Evolutionary conservation across 2,113 vertebrate species (phyloP), one percentile per base, ranked within the genome.

Genomic region (Tinamus guttatus): DNA sequence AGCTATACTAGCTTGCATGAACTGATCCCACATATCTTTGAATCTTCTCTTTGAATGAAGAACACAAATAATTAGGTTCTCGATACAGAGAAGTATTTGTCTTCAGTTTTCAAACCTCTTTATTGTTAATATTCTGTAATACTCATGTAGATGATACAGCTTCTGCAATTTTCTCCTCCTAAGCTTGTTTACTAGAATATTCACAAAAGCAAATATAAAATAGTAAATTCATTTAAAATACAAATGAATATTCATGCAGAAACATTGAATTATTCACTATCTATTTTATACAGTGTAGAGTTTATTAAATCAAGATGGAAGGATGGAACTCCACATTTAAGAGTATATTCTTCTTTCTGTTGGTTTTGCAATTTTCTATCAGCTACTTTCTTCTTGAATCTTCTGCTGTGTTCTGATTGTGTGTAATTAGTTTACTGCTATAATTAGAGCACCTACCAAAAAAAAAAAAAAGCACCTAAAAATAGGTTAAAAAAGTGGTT

Each of bases 401-500:
- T 91, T 94, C 60, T 88, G 22, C 90, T 81, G 13, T 84, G 65
- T 71, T 96, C 89, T 97, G 93, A 94, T 94, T 90, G 60, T 85
- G 73, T 90, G 22, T 91, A 95, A 94, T 96, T 90, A 88, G 73
- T 91, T 96, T 94, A 89, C 52, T 81, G 52, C 65, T 94, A 49
- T 86, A 87, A 93, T 81, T 84, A 91, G 91, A 97, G 78, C 73
- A 68, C 68, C 76, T 95, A 32, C 0, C 28, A 28, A 74, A 65
- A 90, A 71, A 32, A 28, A 75, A 65, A 84, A 73, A 79, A 51
- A 41, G 83, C 76, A 49, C 47, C n/a, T 70, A 77, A 41, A 25
- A 93, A n/a, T n/a, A n/a, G n/a, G n/a, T n/a, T n/a, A n/a, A n/a
- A n/a, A n/a, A n/a, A n/a, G n/a, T 86, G 56, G 60, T 71, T 70